Evolutionary conservation across 2,888 invertebrate species (phyloP).

Genomic region (Epistrophe eligans): DNA sequence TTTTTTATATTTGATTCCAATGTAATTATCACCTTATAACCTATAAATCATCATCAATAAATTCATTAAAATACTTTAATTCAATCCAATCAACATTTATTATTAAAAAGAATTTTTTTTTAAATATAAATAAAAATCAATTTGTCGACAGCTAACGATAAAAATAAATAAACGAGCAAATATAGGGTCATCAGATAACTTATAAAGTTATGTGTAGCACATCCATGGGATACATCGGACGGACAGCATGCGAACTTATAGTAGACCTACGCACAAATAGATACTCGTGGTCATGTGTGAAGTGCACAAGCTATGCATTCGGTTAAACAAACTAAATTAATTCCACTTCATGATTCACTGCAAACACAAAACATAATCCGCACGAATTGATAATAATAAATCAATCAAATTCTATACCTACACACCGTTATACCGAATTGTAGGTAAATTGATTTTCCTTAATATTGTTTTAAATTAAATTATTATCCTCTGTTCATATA

Average conservation of each 20-base stretch:
- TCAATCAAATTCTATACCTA: constrained; percentile 50
- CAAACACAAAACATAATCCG: constrained; percentile 44
- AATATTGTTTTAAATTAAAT: constrained; percentile 25
- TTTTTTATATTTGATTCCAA: constrained; percentile 12
- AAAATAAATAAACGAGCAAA: constrained; percentile 23
- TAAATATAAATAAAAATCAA: constrained; percentile 39
- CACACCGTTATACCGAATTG: not conserved
- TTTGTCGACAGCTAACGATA: constrained; percentile 35
- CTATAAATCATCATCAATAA: constrained; percentile 18
- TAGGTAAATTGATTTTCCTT: constrained; percentile 59
- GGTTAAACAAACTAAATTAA: constrained; percentile 51
- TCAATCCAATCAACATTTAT: constrained; percentile 34
- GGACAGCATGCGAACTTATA: no score
- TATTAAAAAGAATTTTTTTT: not conserved
- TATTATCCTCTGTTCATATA: not conserved
- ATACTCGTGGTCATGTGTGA: not conserved
- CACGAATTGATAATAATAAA: constrained; percentile 61
- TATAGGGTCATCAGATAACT: not conserved
- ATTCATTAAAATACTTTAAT: constrained; percentile 21
- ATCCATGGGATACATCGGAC: not conserved
- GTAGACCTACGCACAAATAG: constrained; percentile 4
- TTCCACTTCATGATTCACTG: constrained; percentile 48
- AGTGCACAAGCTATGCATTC: not conserved
- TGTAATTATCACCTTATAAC: not conserved
- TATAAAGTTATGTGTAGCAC: not conserved